Evolutionary conservation across 2,113 vertebrate species (phyloP).

Genomic region (Callithrix jacchus): DNA sequence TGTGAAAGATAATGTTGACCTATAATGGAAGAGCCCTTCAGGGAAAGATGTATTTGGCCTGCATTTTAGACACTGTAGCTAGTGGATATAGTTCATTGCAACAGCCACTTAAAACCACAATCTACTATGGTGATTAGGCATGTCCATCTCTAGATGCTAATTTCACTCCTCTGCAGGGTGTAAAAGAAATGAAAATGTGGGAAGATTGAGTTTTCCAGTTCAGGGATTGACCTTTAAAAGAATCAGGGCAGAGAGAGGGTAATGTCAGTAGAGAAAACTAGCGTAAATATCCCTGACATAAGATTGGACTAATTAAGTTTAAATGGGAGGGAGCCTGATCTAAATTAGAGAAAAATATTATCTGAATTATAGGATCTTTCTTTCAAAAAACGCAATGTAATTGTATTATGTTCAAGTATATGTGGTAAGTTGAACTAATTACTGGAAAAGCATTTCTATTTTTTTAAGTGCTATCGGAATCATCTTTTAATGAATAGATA

Average conservation of each 20-base stretch:
- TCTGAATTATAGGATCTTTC: slow-evolving; percentile 37
- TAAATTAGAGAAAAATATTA: slow-evolving; percentile 59
- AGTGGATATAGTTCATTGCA: background rate
- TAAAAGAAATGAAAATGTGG: slow-evolving; percentile 58
- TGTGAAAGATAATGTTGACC: background rate
- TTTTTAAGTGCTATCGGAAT: slow-evolving; percentile 1
- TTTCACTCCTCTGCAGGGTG: slow-evolving; percentile 46
- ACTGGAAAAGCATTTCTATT: slow-evolving; percentile 10
- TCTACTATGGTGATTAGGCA: background rate
- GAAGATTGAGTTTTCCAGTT: slow-evolving; percentile 67
- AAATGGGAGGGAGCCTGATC: slow-evolving; percentile 18
- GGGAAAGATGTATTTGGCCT: background rate
- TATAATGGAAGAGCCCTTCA: background rate
- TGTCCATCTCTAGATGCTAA: slow-evolving; percentile 43
- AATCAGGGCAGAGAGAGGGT: slow-evolving; percentile 68
- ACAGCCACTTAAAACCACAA: background rate
- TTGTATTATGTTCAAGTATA: slow-evolving; percentile 49
- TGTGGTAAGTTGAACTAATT: slow-evolving; percentile 36
- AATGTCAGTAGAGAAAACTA: slow-evolving; percentile 19
- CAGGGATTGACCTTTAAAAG: slow-evolving; percentile 70
- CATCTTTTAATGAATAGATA: background rate
- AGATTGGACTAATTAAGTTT: slow-evolving; percentile 53
- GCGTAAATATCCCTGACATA: slow-evolving; percentile 54
- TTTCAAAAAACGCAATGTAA: background rate
- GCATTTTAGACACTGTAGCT: background rate